Evolutionary conservation across 2,113 vertebrate species (phyloP), one percentile per base, ranked within the genome.

Genomic region (Oostethus manadensis): DNA sequence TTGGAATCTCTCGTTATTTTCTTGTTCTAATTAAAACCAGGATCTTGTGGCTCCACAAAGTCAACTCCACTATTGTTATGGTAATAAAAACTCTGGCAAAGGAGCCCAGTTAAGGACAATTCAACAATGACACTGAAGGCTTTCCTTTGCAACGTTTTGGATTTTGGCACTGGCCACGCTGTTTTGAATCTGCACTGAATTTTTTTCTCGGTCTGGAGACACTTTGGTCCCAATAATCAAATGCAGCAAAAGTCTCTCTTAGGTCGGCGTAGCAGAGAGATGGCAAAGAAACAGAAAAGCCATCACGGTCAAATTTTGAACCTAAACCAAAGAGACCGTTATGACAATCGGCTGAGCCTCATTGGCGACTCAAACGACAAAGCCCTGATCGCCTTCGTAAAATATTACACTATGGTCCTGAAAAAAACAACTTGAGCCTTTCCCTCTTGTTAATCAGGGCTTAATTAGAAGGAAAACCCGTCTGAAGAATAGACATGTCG

Each of bases 381-480:
- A 74, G 53, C 76, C 65, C 54, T 66, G 76, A 84, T 76, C 83
- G 83, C 82, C 75, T 81, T 87, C 77, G 71, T 69, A 78, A 80
- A 74, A 79, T 77, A 84, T 79, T 76, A 84, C 35, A 13, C 66
- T 54, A 57, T 67, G 75, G 77, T 80, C 74, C 70, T 65, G 62
- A 73, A 76, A 72, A 73, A 81, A 76, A 11, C 10, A 81, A 77
- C 73, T 64, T 70, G 82, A 80, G 66, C 13, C 38, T 13, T 42
- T 42, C 38, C 29, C 17, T 61, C 74, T 80, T 58, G 64, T 88
- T 84, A 87, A 88, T 87, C 82, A 87, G 73, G 49, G 49, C 76
- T 78, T 87, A 86, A 86, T 87, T 86, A 84, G 82, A 86, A 82
- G 85, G 87, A 84, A 84, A 84, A 79, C 73, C 47, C 76, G 84